Percentiles rank a stretch among this genome's conserved stretches.
phyloP scores from a whole-genome alignment of 2,888 invertebrate genomes.

The Platycheirus rosarum region DNA sequence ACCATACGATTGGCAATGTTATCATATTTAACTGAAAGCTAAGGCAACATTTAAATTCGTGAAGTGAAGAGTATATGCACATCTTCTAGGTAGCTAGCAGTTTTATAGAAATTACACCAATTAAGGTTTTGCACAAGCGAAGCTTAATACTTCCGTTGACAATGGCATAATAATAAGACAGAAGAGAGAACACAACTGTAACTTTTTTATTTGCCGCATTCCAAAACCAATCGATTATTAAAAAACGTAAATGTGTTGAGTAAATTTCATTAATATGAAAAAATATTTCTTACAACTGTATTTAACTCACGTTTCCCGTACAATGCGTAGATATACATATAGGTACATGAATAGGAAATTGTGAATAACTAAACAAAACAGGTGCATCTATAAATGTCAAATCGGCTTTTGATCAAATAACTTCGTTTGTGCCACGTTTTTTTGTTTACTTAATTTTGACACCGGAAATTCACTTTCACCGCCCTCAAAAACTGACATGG shows the following conservation, averaged over 20 bases:
- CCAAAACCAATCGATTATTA: not conserved
- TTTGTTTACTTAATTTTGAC: constrained; percentile 26
- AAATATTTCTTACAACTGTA: constrained; percentile 3
- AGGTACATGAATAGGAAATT: too few relatives aligned
- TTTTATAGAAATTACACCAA: too few relatives aligned
- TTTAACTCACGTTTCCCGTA: constrained; percentile 41
- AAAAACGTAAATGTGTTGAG: constrained; percentile 3
- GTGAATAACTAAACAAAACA: constrained; percentile 41
- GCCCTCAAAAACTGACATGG: not conserved
- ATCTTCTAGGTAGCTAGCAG: too few relatives aligned
- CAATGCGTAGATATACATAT: constrained; percentile 1
- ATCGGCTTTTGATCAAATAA: constrained; percentile 45
- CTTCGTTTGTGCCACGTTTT: constrained; percentile 16
- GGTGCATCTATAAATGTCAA: constrained; percentile 54
- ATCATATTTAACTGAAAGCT: too few relatives aligned
- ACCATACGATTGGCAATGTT: too few relatives aligned
- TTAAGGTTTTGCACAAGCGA: too few relatives aligned
- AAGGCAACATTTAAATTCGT: too few relatives aligned
- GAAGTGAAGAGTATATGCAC: too few relatives aligned
- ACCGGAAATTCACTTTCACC: constrained; percentile 65
- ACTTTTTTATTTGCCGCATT: not conserved
- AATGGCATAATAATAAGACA: too few relatives aligned
- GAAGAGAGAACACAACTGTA: not conserved
- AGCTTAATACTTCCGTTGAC: too few relatives aligned
- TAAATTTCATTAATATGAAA: constrained; percentile 16